phyloP scores from a whole-genome alignment of 2,888 invertebrate species.

The Euphydryas editha region DNA sequence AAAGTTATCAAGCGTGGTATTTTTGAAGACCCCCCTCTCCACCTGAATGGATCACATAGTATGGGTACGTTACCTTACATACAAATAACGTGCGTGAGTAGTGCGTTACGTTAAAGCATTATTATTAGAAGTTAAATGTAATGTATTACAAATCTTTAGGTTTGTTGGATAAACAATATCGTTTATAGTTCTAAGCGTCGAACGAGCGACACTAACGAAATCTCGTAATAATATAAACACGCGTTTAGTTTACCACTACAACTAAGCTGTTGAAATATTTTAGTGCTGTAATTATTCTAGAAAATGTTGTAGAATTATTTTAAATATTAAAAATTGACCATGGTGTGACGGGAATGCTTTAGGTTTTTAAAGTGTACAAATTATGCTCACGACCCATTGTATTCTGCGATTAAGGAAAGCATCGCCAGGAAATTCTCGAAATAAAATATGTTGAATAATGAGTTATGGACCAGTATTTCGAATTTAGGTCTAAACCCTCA shows the following conservation, averaged over 20 bases:
- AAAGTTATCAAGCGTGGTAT: too few species aligned
- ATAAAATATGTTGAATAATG: neutral
- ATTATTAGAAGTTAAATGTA: neutral
- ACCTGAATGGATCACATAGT: too few species aligned
- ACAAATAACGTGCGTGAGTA: too few species aligned
- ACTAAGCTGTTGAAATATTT: neutral
- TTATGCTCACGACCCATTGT: neutral
- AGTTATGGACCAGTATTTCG: too few species aligned
- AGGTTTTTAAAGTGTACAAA: neutral
- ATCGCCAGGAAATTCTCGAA: neutral
- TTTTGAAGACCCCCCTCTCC: too few species aligned
- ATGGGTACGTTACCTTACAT: too few species aligned
- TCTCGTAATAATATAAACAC: neutral
- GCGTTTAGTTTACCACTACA: neutral
- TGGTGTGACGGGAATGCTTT: too few species aligned
- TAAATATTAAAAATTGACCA: neutral
- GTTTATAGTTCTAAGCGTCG: neutral
- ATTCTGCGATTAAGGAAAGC: neutral
- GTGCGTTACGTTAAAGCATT: conserved; percentile 4
- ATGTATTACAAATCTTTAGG: neutral
- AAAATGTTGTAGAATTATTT: neutral
- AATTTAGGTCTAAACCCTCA: too few species aligned
- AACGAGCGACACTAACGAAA: neutral
- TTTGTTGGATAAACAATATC: neutral
- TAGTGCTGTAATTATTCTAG: neutral